Evolutionary conservation across 2,797 vertebrate species (phyloP).

Genomic region (Cephalopachus bancanus): DNA sequence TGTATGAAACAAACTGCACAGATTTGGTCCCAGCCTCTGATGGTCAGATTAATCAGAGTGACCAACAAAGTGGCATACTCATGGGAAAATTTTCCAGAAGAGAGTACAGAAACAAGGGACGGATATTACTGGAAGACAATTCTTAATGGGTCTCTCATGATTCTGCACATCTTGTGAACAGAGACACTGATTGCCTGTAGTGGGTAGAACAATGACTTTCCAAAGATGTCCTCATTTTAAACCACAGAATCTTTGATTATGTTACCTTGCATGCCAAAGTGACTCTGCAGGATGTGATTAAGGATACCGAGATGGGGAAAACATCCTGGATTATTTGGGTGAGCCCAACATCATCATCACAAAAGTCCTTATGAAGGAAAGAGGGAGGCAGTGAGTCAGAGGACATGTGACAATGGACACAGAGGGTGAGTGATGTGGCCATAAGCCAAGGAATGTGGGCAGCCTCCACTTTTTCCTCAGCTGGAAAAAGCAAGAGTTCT

Average conservation of each 20-base stretch:
- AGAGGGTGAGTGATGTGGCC: background rate
- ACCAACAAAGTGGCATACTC: background rate
- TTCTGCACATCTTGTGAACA: background rate
- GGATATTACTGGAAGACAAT: background rate
- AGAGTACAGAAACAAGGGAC: background rate
- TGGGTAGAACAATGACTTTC: background rate
- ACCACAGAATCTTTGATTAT: background rate
- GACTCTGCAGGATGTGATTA: background rate
- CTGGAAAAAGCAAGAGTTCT: conserved; percentile 31
- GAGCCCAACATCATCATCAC: background rate
- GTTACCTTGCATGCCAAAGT: background rate
- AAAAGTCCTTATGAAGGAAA: background rate
- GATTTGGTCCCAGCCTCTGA: background rate
- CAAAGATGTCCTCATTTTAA: background rate
- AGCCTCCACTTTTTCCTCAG: background rate
- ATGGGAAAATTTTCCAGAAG: background rate
- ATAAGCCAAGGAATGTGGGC: background rate
- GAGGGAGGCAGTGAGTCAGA: background rate
- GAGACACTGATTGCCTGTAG: background rate
- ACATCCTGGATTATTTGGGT: conserved; percentile 4
- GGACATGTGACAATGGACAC: background rate
- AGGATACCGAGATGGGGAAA: background rate
- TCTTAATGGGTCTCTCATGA: conserved; percentile 3
- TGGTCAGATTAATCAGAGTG: conserved; percentile 47
- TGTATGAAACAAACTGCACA: conserved; percentile 6